Evolutionary conservation across 1,140 invertebrate species (phyloP).

Genomic region (Neocloeon triangulifer): DNA sequence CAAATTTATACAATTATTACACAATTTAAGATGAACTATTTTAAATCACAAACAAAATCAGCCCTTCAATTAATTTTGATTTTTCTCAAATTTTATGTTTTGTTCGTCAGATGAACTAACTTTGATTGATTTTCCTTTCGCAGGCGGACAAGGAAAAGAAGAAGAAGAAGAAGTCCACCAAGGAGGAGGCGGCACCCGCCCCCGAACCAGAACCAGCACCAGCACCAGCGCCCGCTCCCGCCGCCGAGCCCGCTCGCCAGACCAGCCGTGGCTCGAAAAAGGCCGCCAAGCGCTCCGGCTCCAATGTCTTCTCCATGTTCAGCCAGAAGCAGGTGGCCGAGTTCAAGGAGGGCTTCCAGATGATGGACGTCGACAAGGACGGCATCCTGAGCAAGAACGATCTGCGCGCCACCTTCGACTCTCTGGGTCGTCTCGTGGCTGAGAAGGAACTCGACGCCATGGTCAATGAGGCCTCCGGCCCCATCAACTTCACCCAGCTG

Average conservation of each 20-base stretch:
- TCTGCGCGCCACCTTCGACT: constrained; percentile 85
- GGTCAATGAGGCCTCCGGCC: constrained; percentile 71
- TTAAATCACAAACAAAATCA: too few species aligned
- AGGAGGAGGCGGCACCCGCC: constrained; percentile 36
- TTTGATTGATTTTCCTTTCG: constrained; percentile 12
- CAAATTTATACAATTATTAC: too few species aligned
- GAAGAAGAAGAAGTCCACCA: constrained; percentile 54
- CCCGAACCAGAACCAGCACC: constrained; percentile 24
- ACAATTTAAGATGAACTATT: too few species aligned
- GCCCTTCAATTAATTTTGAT: too few species aligned
- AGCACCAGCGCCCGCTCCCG: constrained; percentile 16
- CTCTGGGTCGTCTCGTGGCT: constrained; percentile 68
- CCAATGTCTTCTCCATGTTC: constrained; percentile 91
- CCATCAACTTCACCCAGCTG: constrained; percentile 89
- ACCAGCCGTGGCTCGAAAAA: constrained; percentile 22
- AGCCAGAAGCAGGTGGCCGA: constrained; percentile 83
- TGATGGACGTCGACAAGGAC: constrained; percentile 98
- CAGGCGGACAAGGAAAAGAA: constrained; percentile 64
- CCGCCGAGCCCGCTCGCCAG: constrained; percentile 17
- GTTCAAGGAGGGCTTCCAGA: constrained; percentile 93
- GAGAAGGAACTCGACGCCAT: constrained; percentile 84
- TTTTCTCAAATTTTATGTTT: too few species aligned
- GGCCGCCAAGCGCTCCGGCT: constrained; percentile 60
- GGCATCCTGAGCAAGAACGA: constrained; percentile 92
- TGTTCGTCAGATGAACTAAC: too few species aligned